These are phyloP conservation scores for Drosophila pectinifera DNA, from an alignment of 1,140 invertebrate species.

Conservation along the genomic window DNA sequence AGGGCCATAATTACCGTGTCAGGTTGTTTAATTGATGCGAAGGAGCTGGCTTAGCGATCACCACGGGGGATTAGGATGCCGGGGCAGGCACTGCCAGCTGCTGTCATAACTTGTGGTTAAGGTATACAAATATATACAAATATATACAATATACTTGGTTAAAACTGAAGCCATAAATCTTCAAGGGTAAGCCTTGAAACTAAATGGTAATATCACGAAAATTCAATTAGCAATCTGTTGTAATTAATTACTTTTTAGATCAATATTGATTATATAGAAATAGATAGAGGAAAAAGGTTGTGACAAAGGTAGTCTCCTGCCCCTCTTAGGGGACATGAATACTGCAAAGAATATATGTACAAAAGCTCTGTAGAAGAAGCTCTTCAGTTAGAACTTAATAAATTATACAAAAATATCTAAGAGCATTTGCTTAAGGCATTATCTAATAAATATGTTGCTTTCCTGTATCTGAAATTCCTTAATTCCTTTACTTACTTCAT, in stretches of 20 bases:
- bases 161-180: constrained; percentile 6
- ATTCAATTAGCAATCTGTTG: constrained; percentile 1
- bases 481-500: constrained; percentile 87
- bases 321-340: too few relatives aligned
- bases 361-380: too few relatives aligned
- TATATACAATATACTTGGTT: not conserved
- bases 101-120: constrained; percentile 44
- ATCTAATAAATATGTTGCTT: too few relatives aligned
- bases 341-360: too few relatives aligned
- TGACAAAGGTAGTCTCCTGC: too few relatives aligned
- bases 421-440: too few relatives aligned
- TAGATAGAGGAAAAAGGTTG: too few relatives aligned
- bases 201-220: not conserved
- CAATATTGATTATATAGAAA: not conserved
- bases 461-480: not conserved
- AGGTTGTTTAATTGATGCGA: constrained; percentile 74
- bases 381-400: too few relatives aligned
- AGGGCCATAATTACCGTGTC: constrained; percentile 69
- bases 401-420: too few relatives aligned
- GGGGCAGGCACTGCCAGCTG: constrained; percentile 28
- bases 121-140: not conserved
- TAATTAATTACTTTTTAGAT: not conserved
- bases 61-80: constrained; percentile 19
- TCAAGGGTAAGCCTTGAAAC: not conserved
- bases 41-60: constrained; percentile 27